These are phyloP conservation scores for Poecilia velifera DNA, from an alignment of 2,797 vertebrate genomes.

Conservation along the genomic window DNA sequence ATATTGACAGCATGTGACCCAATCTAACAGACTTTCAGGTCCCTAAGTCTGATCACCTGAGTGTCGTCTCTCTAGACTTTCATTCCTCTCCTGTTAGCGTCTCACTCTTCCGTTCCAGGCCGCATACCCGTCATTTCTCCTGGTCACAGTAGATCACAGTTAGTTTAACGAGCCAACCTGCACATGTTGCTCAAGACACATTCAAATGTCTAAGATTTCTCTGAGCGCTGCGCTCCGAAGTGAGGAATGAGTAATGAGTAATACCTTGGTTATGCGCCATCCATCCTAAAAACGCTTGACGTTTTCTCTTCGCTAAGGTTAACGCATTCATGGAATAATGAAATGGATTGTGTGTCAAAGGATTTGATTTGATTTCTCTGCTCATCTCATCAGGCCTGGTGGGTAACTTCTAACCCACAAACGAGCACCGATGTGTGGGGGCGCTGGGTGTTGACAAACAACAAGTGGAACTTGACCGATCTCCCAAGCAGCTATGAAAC, in stretches of 20 bases:
- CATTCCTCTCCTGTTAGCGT: conserved; percentile 17
- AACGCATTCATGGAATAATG: background rate
- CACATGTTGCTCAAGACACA: background rate
- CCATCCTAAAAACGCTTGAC: background rate
- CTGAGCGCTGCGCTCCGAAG: conserved; percentile 1
- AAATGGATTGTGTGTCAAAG: no score
- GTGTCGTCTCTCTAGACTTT: background rate
- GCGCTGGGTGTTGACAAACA: conserved; percentile 19
- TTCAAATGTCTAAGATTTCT: conserved; percentile 37
- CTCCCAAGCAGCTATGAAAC: conserved; percentile 55
- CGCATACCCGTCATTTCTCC: conserved; percentile 49
- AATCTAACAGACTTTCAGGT: background rate
- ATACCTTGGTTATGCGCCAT: conserved; percentile 10
- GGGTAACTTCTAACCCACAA: conserved; percentile 31
- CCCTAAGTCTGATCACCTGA: background rate
- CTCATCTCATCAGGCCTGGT: conserved; percentile 74
- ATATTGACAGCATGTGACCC: background rate
- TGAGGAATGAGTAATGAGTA: conserved; percentile 10
- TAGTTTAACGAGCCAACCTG: background rate
- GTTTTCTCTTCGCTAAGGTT: background rate
- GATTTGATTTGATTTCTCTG: background rate
- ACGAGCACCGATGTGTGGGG: conserved; percentile 76
- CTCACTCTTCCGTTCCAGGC: conserved; percentile 17
- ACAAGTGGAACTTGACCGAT: conserved; percentile 66
- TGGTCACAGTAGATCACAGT: conserved; percentile 12